A percentile compares a stretch with the other conserved stretches of the same genome.
These are phyloP conservation scores for Drosophila fulvimacula DNA, from an alignment of 2,888 invertebrate genomes.

Conservation along the genomic window DNA sequence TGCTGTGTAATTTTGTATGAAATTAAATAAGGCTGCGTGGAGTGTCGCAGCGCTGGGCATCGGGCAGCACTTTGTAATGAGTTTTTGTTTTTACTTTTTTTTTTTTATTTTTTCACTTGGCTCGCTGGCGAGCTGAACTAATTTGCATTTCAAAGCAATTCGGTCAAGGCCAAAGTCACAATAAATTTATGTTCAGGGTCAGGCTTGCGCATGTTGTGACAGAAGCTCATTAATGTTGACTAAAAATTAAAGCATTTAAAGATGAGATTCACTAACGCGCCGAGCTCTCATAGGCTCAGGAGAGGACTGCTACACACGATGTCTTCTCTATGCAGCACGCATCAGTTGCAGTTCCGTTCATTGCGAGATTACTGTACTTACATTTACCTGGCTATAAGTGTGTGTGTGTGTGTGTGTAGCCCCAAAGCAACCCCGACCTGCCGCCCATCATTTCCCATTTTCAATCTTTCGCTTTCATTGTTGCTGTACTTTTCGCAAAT, in stretches of 20 bases:
- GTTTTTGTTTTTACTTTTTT: slow-evolving; percentile 60
- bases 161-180: slow-evolving; percentile 75
- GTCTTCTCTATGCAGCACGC: not conserved
- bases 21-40: slow-evolving; percentile 68
- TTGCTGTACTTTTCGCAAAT: slow-evolving; percentile 73
- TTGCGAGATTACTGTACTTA: slow-evolving; percentile 46
- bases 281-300: not conserved
- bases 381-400: slow-evolving; percentile 30
- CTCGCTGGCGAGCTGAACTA: slow-evolving; percentile 52
- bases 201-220: slow-evolving; percentile 18
- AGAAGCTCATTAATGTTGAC: not conserved
- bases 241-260: slow-evolving; percentile 3
- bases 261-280: not conserved
- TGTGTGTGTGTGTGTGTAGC: slow-evolving; percentile 19
- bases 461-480: slow-evolving; percentile 37
- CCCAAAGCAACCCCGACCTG: slow-evolving; percentile 28
- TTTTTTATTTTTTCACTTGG: slow-evolving; percentile 44
- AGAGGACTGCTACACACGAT: not conserved
- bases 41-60: slow-evolving; percentile 39
- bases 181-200: slow-evolving; percentile 63
- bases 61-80: slow-evolving; percentile 54
- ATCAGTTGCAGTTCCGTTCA: not conserved
- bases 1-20: slow-evolving; percentile 73
- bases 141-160: slow-evolving; percentile 69
- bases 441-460: slow-evolving; percentile 64